These are phyloP conservation scores for Propithecus perrieri DNA, from an alignment of 2,797 vertebrate genomes.

Conservation along the genomic window DNA sequence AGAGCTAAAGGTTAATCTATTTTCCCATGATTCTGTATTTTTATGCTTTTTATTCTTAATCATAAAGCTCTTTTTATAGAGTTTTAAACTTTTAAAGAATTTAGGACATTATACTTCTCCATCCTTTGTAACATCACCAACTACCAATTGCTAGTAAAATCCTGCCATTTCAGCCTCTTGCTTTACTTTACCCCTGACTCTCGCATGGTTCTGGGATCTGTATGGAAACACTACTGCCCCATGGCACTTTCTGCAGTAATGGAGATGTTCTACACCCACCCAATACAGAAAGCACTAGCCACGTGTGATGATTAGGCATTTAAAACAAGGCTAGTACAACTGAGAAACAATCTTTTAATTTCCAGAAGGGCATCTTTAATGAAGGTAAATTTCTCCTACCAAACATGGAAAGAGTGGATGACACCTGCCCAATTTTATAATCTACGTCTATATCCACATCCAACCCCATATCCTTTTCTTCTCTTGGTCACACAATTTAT, in stretches of 20 bases:
- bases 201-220: background rate
- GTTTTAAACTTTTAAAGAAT: conserved; percentile 39
- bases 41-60: background rate
- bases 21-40: background rate
- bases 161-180: background rate
- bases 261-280: background rate
- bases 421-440: background rate
- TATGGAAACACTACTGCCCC: background rate
- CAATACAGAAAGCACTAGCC: background rate
- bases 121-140: conserved; percentile 21
- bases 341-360: background rate
- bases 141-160: background rate
- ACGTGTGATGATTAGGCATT: background rate
- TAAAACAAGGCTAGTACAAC: background rate
- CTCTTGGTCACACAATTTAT: background rate
- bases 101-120: background rate
- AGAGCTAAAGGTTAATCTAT: background rate
- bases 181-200: background rate
- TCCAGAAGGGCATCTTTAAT: background rate
- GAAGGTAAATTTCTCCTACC: background rate
- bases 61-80: background rate
- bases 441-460: background rate
- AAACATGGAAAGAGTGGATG: background rate
- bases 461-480: background rate
- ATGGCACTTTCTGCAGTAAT: background rate